Conservation (phyloP, 1,140 invertebrate species). For the Bombus waltoni region DNA sequence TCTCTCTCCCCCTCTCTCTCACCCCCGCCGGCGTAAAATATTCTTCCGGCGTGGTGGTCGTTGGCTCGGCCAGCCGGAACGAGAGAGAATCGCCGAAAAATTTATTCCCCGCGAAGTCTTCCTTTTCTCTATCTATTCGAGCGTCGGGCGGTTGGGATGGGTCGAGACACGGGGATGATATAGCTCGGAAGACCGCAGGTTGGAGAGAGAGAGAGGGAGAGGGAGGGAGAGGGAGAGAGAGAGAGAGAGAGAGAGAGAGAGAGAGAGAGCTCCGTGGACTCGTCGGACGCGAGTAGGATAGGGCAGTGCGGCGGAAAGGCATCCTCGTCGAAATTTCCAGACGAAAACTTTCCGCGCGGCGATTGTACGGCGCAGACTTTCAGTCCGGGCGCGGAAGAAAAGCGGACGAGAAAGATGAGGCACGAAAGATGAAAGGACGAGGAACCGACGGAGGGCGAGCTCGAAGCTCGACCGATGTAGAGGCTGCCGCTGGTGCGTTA, state of each 20-base stretch:
- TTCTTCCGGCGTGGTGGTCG: conserved; percentile 21
- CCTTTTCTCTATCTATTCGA: conserved; percentile 24
- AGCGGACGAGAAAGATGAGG: conserved; percentile 68
- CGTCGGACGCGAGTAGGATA: background rate
- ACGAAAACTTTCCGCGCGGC: conserved; percentile 67
- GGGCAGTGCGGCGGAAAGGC: conserved; percentile 33
- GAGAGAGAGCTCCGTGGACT: too few species aligned
- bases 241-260: background rate
- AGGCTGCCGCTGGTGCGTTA: background rate
- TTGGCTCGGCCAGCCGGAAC: conserved; percentile 40
- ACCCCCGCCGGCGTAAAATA: conserved; percentile 25
- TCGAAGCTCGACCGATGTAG: background rate
- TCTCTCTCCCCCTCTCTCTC: background rate
- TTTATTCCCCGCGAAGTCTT: conserved; percentile 41
- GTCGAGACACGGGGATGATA: background rate
- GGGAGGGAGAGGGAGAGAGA: background rate
- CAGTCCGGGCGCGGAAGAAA: conserved; percentile 64
- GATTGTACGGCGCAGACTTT: conserved; percentile 65
- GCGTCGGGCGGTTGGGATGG: background rate
- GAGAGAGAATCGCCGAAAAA: conserved; percentile 30
- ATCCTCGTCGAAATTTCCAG: conserved; percentile 65
- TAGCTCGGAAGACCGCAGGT: background rate
- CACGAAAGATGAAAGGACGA: conserved; percentile 74
- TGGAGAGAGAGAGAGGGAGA: background rate
- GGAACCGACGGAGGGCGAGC: background rate